These are phyloP conservation scores for Ranitomeya imitator DNA, from an alignment of 2,113 vertebrate species.

Conservation along the genomic window DNA sequence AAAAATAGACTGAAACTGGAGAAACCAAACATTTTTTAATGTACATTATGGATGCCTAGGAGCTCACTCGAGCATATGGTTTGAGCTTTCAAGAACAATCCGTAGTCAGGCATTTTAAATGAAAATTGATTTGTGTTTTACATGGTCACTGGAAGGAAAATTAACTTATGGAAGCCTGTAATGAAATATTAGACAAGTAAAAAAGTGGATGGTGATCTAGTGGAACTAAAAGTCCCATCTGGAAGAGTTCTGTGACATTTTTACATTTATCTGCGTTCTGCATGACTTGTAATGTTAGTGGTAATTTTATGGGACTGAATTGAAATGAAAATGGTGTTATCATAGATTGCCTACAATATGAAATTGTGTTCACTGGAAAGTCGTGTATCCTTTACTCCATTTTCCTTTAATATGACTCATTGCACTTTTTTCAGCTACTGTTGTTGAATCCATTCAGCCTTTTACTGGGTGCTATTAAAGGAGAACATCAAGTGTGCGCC, in stretches of 20 bases:
- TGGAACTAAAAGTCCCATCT: constrained; percentile 96
- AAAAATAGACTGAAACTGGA: constrained; percentile 20
- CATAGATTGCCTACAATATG: constrained; percentile 92
- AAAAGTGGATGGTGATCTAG: constrained; percentile 96
- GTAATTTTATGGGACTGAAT: constrained; percentile 99
- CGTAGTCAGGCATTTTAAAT: constrained; percentile 97
- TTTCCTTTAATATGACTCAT: constrained; percentile 90
- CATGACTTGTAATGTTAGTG: constrained; percentile 99
- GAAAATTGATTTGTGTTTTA: constrained; percentile 99
- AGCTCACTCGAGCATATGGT: constrained; percentile 81
- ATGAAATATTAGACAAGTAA: constrained; percentile 99
- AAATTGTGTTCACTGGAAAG: constrained; percentile 91
- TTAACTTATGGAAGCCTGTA: constrained; percentile 98
- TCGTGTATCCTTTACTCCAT: constrained; percentile 88
- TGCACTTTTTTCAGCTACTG: constrained; percentile 83
- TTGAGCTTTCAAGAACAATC: constrained; percentile 91
- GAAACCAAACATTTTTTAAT: constrained; percentile 77
- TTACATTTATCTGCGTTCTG: constrained; percentile 99
- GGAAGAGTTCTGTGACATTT: constrained; percentile 98
- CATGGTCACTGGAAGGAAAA: constrained; percentile 98
- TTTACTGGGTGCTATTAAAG: constrained; percentile 84
- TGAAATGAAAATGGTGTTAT: constrained; percentile 97
- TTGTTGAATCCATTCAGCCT: constrained; percentile 87
- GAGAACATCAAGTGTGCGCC: constrained; percentile 75
- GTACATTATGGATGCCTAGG: constrained; percentile 82